Conservation (phyloP, 2,888 invertebrate genomes). For the Philopedon plagiatum region DNA sequence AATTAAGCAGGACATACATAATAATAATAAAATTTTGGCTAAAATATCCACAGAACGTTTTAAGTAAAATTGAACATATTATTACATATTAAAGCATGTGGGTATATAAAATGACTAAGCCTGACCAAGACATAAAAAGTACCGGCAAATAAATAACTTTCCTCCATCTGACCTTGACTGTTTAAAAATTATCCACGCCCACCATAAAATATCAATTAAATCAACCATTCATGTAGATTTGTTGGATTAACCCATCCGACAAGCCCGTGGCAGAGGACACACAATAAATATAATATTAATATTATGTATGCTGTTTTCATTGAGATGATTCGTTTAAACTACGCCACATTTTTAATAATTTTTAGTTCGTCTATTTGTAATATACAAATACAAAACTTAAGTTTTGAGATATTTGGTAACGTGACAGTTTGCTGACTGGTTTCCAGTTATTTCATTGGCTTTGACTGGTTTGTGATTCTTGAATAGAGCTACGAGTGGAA, state of each 20-base stretch:
- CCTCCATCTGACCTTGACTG: conserved; percentile 23
- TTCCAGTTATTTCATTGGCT: too few relatives aligned
- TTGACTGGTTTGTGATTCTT: too few relatives aligned
- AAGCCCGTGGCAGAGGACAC: not conserved
- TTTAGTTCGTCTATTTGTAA: too few relatives aligned
- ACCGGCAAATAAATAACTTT: not conserved
- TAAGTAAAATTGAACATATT: not conserved
- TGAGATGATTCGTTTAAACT: not conserved
- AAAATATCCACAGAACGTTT: too few relatives aligned
- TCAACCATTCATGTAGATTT: conserved; percentile 25
- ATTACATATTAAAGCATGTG: too few relatives aligned
- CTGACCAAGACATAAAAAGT: not conserved
- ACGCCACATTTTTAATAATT: not conserved
- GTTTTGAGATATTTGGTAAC: too few relatives aligned
- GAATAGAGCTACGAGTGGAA: too few relatives aligned
- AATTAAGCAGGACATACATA: too few relatives aligned
- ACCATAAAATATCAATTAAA: conserved; percentile 26
- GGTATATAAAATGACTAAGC: not conserved
- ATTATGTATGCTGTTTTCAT: too few relatives aligned
- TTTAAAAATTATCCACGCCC: conserved; percentile 16
- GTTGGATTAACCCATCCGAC: not conserved
- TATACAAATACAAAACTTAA: too few relatives aligned
- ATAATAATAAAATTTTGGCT: too few relatives aligned
- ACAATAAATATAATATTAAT: not conserved
- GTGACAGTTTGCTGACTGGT: too few relatives aligned